Conservation (phyloP, 2,113 vertebrate genomes). For the Atherinomorus stipes region DNA sequence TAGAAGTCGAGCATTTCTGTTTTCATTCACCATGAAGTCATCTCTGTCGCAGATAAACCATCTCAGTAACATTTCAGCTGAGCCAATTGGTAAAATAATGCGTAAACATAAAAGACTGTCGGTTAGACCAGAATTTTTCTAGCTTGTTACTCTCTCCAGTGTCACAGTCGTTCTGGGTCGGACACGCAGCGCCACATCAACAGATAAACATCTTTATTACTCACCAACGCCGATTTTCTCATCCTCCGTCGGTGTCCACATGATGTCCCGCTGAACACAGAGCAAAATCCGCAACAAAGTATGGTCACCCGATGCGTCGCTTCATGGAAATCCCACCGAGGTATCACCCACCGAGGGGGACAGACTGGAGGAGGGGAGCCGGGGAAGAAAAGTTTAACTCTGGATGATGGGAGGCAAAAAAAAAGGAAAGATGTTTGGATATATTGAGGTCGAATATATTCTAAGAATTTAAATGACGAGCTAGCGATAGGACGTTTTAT, state of each 20-base stretch:
- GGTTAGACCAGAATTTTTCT: too few species aligned
- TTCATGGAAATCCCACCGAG: conserved; percentile 55
- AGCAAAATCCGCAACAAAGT: conserved; percentile 33
- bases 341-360: background rate
- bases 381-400: conserved; percentile 38
- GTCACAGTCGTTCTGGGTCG: background rate
- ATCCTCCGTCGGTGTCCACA: conserved; percentile 85
- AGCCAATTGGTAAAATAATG: background rate
- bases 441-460: background rate
- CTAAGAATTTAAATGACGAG: background rate
- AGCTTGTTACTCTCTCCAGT: background rate
- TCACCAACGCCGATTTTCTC: conserved; percentile 85
- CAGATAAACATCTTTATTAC: conserved; percentile 43
- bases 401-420: rapidly evolving
- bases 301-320: conserved; percentile 45
- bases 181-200: background rate
- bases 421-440: rapidly evolving
- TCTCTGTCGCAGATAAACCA: background rate
- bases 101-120: background rate
- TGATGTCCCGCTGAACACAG: conserved; percentile 61
- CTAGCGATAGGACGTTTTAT: background rate
- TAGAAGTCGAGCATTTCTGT: background rate
- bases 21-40: background rate
- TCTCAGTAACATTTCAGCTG: background rate
- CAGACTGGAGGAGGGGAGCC: background rate